phyloP scores from a whole-genome alignment of 1,140 invertebrate species.

The Oscheius sp. region DNA sequence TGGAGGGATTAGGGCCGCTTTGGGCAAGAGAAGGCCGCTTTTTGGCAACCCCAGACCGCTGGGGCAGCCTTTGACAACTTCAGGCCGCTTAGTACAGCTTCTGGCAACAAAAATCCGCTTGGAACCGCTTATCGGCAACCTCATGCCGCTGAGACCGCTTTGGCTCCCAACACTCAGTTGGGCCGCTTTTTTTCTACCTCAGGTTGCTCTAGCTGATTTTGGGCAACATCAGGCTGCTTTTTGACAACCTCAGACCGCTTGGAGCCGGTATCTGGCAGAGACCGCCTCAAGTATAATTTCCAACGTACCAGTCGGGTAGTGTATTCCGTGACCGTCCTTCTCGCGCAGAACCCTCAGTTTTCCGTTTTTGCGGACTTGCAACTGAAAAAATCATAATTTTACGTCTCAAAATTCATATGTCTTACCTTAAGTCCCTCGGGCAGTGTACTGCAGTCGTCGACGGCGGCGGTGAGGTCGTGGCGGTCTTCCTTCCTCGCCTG shows the following conservation, averaged over 20 bases:
- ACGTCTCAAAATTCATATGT: not conserved
- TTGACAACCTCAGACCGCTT: no score
- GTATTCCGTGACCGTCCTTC: conserved; percentile 9
- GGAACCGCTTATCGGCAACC: no score
- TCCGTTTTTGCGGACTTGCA: conserved; percentile 34
- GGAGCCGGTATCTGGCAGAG: not conserved
- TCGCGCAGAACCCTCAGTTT: conserved; percentile 36
- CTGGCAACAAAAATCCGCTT: not conserved
- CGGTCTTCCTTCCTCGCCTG: conserved; percentile 4
- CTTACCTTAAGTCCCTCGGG: conserved; percentile 36
- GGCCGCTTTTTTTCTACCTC: no score
- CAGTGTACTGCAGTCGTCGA: conserved; percentile 35
- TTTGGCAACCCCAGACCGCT: no score
- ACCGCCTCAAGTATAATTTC: not conserved
- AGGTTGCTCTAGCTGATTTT: no score
- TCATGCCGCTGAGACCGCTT: no score
- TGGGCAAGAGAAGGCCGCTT: not conserved
- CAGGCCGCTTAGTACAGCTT: not conserved
- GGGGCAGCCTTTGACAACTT: not conserved
- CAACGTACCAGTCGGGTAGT: conserved; percentile 34
- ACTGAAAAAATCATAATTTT: conserved; percentile 10
- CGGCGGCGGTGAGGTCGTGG: not conserved
- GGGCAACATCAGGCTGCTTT: no score
- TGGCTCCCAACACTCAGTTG: no score
- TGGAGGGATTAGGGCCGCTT: no score